Evolutionary conservation across 1,140 invertebrate species (phyloP).

Genomic region (Orius laevigatus): DNA sequence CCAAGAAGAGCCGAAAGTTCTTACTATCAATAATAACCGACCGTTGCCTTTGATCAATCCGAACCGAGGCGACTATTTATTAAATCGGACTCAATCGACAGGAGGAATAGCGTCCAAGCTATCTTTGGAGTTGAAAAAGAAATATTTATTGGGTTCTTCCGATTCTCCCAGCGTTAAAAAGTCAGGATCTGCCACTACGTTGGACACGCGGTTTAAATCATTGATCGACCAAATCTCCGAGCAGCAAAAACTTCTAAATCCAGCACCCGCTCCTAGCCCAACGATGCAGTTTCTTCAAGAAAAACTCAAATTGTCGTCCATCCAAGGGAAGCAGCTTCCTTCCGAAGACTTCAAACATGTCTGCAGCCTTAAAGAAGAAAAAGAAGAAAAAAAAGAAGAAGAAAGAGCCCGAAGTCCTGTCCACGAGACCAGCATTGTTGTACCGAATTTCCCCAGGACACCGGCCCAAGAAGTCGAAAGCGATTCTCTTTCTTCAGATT

Average conservation of each 20-base stretch:
- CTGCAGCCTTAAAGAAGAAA: conserved; percentile 20
- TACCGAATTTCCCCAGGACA: conserved; percentile 44
- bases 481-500: conserved; percentile 40
- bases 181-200: conserved; percentile 66
- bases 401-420: conserved; percentile 36
- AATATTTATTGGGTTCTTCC: conserved; percentile 55
- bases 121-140: conserved; percentile 67
- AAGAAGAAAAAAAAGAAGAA: conserved; percentile 22
- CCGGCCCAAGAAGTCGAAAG: conserved; percentile 38
- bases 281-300: conserved; percentile 53
- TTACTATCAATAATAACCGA: conserved; percentile 16
- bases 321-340: conserved; percentile 20
- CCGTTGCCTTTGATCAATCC: conserved; percentile 32
- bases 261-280: conserved; percentile 53
- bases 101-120: conserved; percentile 72
- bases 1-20: conserved; percentile 9
- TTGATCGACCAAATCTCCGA: conserved; percentile 73
- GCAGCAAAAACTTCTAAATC: conserved; percentile 71
- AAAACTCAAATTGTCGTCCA: conserved; percentile 27
- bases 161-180: conserved; percentile 48
- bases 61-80: conserved; percentile 47
- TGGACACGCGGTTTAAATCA: conserved; percentile 66
- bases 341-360: conserved; percentile 23
- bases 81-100: conserved; percentile 66
- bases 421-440: conserved; percentile 42